Base-by-base conservation (phyloP, 2,113 vertebrate species). In the Potamarius usumacintae region DNA sequence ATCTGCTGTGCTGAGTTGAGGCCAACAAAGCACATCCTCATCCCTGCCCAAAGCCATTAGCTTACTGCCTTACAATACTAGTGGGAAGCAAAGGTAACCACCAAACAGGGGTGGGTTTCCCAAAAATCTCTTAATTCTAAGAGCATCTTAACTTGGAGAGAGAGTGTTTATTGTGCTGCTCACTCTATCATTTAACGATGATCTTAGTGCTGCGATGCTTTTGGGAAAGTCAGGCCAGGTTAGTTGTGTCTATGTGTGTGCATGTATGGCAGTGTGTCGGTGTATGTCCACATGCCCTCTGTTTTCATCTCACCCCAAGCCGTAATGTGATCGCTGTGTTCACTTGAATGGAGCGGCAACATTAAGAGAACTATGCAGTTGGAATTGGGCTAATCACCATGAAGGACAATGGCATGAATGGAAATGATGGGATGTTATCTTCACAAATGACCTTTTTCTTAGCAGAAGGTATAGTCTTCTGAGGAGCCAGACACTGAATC, bases 21-120 rank as follows among this genome's bases (percentile, higher is more conserved):
- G 89, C 91, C 91, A 92, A 93, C 94, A 94, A 94, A 93, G 91
- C 90, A 85, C 89, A 86, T 63, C 85, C 86, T 90, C 76, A 88
- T 89, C 88, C 89, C 89, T 82, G 92, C 92, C 90, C 91, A 92
- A 93, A 94, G 93, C 92, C 9, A 85, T 89, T 89, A 83, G 91
- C 86, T 90, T 88, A 83, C 71, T 91, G 89, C 86, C 90, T 90
- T 90, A 88, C 90, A 82, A 69, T 55, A 57, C 83, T 58, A 63
- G 69, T 20, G 18, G n/a, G 18, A 52, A 74, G 42, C 83, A 80
- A 87, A 79, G 82, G 58, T 83, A 86, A 85, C 48, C 60, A 58
- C 52, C 62, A 42, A 42, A 42, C 42, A 42, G 4, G 42, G 42
- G 42, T 42, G 42, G 42, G 42, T 42, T 42, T 42, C 42, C 42